Evolutionary conservation across 1,140 invertebrate species (phyloP).

Genomic region (Adoxophyes honmai): DNA sequence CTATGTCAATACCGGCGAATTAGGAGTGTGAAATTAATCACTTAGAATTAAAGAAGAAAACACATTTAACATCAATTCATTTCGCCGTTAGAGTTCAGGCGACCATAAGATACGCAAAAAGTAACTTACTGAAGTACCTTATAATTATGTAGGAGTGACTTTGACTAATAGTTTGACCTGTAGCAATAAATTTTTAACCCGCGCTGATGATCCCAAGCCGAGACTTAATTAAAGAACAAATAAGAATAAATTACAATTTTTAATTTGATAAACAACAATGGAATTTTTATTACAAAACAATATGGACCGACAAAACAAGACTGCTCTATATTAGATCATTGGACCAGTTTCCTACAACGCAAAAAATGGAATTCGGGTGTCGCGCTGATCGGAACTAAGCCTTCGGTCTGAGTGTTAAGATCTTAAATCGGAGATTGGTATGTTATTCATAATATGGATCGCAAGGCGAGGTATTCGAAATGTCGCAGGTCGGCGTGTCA

Average conservation of each 20-base stretch:
- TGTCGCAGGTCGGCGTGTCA: slow-evolving; percentile 53
- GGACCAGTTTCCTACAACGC: slow-evolving; percentile 14
- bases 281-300: slow-evolving; percentile 2
- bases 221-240: neutral
- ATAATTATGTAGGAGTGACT: slow-evolving; percentile 6
- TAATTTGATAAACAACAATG: neutral
- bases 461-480: slow-evolving; percentile 37
- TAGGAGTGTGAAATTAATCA: neutral
- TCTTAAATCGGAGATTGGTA: neutral
- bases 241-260: slow-evolving; percentile 1
- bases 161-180: slow-evolving; percentile 3
- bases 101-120: neutral
- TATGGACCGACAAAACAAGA: neutral
- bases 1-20: neutral
- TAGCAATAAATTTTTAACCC: neutral
- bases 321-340: slow-evolving; percentile 14
- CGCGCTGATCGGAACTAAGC: neutral
- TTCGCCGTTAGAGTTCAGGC: neutral
- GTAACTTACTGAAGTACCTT: slow-evolving; percentile 5
- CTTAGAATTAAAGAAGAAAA: neutral
- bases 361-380: slow-evolving; percentile 1
- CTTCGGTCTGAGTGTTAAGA: neutral
- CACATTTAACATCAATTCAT: neutral
- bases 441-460: slow-evolving; percentile 33
- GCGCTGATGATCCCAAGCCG: neutral